Conservation (phyloP, 2,797 vertebrate species). For the Lepilemur ruficaudatus region DNA sequence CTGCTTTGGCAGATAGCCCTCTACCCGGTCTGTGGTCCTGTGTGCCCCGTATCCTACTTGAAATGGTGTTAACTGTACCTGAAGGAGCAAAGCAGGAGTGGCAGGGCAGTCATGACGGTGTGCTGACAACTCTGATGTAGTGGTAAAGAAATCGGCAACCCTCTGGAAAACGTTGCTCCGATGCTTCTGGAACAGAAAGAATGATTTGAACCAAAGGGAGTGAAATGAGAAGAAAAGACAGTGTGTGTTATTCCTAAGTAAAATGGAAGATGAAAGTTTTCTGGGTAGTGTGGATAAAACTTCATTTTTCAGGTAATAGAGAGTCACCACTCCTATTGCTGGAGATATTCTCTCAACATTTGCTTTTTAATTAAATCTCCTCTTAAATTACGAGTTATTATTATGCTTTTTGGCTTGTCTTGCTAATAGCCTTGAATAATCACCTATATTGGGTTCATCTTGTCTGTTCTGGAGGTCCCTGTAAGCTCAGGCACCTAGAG, state of each 20-base stretch:
- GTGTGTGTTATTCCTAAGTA: background rate
- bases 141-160: background rate
- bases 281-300: background rate
- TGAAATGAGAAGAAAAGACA: background rate
- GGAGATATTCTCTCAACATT: conserved; percentile 14
- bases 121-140: background rate
- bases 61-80: background rate
- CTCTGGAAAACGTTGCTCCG: background rate
- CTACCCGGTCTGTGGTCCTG: background rate
- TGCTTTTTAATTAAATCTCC: conserved; percentile 55
- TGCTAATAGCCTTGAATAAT: conserved; percentile 42
- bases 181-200: background rate
- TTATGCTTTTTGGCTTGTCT: conserved; percentile 40
- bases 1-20: background rate
- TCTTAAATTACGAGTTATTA: conserved; percentile 52
- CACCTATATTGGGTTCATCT: conserved; percentile 38
- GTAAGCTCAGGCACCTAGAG: conserved; percentile 51
- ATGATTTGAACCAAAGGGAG: background rate
- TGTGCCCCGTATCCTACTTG: background rate
- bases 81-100: background rate
- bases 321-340: background rate
- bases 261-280: conserved; percentile 3
- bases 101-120: background rate
- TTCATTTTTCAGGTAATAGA: conserved; percentile 18
- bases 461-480: conserved; percentile 37